These are phyloP conservation scores for Synergus itoensis DNA, from an alignment of 2,888 invertebrate genomes.

Conservation along the genomic window DNA sequence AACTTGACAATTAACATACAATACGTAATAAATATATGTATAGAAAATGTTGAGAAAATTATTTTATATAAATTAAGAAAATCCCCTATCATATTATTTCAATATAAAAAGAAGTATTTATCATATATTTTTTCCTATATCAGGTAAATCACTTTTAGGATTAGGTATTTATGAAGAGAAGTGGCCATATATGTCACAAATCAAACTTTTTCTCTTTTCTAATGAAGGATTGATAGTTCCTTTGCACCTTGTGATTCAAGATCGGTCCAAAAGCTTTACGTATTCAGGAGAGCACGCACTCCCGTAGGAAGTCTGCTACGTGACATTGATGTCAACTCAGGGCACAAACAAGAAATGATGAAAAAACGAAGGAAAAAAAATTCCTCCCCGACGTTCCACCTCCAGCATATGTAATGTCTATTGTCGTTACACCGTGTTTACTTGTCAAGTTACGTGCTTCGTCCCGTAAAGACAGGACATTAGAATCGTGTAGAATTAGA, in stretches of 20 bases:
- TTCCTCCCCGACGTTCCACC: slow-evolving; percentile 56
- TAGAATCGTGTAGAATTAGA: slow-evolving; percentile 35
- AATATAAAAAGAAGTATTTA: too few relatives aligned
- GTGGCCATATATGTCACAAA: not conserved
- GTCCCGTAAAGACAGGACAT: slow-evolving; percentile 36
- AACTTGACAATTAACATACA: too few relatives aligned
- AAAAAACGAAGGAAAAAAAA: slow-evolving; percentile 47
- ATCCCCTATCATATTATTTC: too few relatives aligned
- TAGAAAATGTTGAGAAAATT: too few relatives aligned
- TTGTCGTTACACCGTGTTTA: slow-evolving; percentile 65
- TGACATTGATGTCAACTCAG: slow-evolving; percentile 71
- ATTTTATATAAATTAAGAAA: too few relatives aligned
- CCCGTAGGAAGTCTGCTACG: slow-evolving; percentile 74
- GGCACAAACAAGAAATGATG: slow-evolving; percentile 58
- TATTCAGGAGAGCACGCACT: slow-evolving; percentile 67
- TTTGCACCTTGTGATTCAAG: slow-evolving; percentile 42
- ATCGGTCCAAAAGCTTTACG: slow-evolving; percentile 58
- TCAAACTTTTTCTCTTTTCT: not conserved
- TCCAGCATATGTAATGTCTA: slow-evolving; percentile 61
- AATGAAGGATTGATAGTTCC: slow-evolving; percentile 12
- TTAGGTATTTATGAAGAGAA: not conserved
- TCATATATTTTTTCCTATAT: too few relatives aligned
- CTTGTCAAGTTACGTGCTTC: slow-evolving; percentile 48
- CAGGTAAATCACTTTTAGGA: not conserved
- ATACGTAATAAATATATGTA: too few relatives aligned